These are phyloP conservation scores for Tylochromis polylepis DNA, from an alignment of 2,113 vertebrate species.

Conservation along the genomic window DNA sequence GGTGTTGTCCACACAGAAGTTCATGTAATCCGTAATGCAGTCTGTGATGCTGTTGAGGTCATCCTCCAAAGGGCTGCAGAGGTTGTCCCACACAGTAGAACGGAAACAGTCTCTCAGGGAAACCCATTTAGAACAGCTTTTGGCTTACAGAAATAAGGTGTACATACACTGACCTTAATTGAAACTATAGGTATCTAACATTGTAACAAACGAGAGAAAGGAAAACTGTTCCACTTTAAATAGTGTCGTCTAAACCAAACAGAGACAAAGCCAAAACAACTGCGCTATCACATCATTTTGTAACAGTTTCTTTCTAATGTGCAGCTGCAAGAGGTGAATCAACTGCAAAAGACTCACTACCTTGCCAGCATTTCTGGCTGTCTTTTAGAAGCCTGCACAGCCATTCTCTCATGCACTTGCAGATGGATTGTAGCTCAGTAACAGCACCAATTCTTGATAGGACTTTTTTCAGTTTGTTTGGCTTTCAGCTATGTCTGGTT, in stretches of 20 bases:
- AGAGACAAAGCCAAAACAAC: conserved; percentile 7
- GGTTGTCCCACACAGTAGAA: too few species aligned
- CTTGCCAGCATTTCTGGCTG: conserved; percentile 12
- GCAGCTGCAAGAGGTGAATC: conserved; percentile 27
- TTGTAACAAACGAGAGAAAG: background rate
- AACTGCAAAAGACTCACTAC: background rate
- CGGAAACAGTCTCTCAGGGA: too few species aligned
- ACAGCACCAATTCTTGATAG: background rate
- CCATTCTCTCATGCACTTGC: background rate
- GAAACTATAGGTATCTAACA: background rate
- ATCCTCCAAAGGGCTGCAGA: too few species aligned
- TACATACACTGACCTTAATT: background rate
- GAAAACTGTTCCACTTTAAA: background rate
- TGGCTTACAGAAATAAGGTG: background rate
- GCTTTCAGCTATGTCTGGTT: background rate
- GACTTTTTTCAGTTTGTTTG: background rate
- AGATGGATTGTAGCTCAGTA: conserved; percentile 18
- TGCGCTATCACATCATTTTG: background rate
- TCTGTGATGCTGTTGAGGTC: too few species aligned
- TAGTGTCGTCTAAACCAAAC: background rate
- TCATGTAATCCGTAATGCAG: too few species aligned
- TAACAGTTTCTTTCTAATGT: background rate
- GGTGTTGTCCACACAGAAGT: too few species aligned
- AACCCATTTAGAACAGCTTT: background rate
- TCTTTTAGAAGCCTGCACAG: conserved; percentile 9